Evolutionary conservation across 2,113 vertebrate genomes (phyloP), one percentile per base, ranked within the genome.

Genomic region (Ciconia maguari): DNA sequence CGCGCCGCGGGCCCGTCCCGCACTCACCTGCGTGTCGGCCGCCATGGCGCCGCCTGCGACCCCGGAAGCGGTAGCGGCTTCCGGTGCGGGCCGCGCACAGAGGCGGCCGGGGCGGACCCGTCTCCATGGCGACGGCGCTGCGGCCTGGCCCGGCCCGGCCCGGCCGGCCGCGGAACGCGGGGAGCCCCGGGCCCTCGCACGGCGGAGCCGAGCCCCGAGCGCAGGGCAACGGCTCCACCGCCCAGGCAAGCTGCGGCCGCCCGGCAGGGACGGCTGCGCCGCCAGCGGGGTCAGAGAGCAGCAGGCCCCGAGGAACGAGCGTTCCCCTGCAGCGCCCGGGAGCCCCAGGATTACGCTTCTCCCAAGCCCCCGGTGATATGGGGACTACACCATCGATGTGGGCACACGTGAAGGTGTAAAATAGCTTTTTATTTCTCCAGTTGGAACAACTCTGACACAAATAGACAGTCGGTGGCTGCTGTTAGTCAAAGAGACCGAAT

Each of bases 11-110:
- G 88, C 92, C 91, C 89, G 32, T 11, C 71, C 89, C 98, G 97
- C 97, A 98, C 98, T 97, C 97, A 99, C 99, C 99, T 99, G 99
- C 99, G 98, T 99, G 99, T 99, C 99, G 94, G 99, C 98, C 97
- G 99, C 99, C 99, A 99, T 99, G 98, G 98, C 99, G 98, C 99
- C 98, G 98, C 99, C 97, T 93, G 93, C 92, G 95, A 96, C 97
- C 97, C 97, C 98, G 98, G 99, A 99, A 99, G 98, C 96, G 21
- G 89, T 38, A 69, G 60, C 54, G 26, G 54, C 71, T 74, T 96
- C 88, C 96, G 97, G 98, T 98, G 98, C 98, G 97, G 98, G 96
- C 97, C 92, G 66, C 42, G 10, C 85, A 44, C 65, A 36, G 36
- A 36, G 36, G 36, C 36, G 36, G 36, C 36, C 64, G 51, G 93